Percentiles rank a stretch among this genome's conserved stretches.
Conservation (phyloP, 1,140 invertebrate species). For the Arctopsyche grandis region DNA sequence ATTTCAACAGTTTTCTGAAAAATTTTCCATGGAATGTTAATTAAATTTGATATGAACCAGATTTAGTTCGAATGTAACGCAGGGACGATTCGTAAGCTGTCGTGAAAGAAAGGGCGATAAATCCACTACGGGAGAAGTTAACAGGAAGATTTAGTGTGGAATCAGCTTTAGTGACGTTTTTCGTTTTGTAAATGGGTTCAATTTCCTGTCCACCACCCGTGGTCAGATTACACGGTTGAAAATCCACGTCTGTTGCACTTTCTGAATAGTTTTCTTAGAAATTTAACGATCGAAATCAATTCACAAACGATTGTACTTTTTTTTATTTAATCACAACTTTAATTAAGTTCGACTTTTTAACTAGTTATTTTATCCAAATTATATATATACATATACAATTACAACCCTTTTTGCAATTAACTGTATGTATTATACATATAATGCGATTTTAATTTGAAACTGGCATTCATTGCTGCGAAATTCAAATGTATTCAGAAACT, state of each 20-base stretch:
- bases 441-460: neutral
- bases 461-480: neutral
- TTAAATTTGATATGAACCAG: too few relatives aligned
- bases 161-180: slow-evolving; percentile 23
- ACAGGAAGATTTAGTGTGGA: slow-evolving; percentile 20
- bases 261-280: slow-evolving; percentile 4
- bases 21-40: too few relatives aligned
- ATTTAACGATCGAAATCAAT: neutral
- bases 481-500: slow-evolving; percentile 23
- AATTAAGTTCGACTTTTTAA: neutral
- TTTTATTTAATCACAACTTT: too few relatives aligned
- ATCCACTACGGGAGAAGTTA: neutral
- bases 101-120: slow-evolving; percentile 11
- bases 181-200: slow-evolving; percentile 41
- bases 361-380: neutral
- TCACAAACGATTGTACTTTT: neutral
- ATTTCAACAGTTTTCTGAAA: too few relatives aligned
- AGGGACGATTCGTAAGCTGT: neutral
- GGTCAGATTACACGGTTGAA: slow-evolving; percentile 10
- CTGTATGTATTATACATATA: neutral
- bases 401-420: neutral
- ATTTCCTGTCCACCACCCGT: slow-evolving; percentile 39
- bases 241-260: slow-evolving; percentile 7
- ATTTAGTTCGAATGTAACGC: too few relatives aligned
- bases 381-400: slow-evolving; percentile 25